phyloP scores from a whole-genome alignment of 2,797 vertebrate species.

The Bradypodion ventrale region DNA sequence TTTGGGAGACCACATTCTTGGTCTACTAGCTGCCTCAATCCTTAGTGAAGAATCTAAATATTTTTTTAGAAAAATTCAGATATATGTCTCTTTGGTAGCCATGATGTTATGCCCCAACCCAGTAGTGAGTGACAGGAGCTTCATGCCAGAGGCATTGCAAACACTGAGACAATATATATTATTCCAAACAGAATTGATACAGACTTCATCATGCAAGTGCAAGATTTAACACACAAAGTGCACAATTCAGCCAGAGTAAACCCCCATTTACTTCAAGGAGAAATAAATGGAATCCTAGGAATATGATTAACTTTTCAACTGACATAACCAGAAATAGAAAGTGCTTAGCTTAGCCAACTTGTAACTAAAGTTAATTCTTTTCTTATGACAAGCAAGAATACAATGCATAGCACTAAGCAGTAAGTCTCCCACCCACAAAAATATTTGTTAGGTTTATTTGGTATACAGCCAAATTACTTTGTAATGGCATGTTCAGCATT shows the following conservation, averaged over 20 bases:
- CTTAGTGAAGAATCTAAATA: background rate
- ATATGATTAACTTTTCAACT: background rate
- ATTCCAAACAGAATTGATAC: background rate
- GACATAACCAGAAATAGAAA: background rate
- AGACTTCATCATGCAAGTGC: background rate
- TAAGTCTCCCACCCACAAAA: background rate
- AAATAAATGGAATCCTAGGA: background rate
- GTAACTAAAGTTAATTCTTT: background rate
- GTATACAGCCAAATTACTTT: slow-evolving; percentile 13
- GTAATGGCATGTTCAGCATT: background rate
- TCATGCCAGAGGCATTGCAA: background rate
- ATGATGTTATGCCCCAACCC: too few relatives aligned
- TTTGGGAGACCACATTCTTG: too few relatives aligned
- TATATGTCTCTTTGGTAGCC: too few relatives aligned
- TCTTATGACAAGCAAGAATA: background rate
- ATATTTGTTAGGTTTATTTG: background rate
- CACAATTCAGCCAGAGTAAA: background rate
- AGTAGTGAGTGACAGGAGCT: too few relatives aligned
- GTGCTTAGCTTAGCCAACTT: background rate
- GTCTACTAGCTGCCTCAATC: background rate
- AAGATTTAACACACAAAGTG: background rate
- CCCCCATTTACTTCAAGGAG: background rate
- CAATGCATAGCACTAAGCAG: background rate
- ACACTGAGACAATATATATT: background rate
- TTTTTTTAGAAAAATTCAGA: background rate